phyloP scores from a whole-genome alignment of 2,888 invertebrate genomes.

The Aporophyla nigra region DNA sequence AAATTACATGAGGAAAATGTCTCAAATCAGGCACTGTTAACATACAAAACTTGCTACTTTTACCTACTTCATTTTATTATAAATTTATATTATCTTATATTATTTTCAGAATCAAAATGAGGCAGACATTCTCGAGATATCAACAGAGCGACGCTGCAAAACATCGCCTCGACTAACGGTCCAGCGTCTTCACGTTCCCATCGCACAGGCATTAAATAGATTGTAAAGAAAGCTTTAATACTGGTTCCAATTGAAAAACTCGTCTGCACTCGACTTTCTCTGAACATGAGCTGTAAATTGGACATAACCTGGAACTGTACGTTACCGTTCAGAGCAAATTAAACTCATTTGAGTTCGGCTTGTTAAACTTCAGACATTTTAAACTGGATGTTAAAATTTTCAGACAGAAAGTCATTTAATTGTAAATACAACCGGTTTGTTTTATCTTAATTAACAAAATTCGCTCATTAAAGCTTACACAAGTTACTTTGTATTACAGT shows the following conservation, averaged over 20 bases:
- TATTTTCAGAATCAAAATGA: constrained; percentile 8
- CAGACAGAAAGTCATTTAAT: constrained; percentile 34
- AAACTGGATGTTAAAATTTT: constrained; percentile 44
- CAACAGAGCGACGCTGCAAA: constrained; percentile 11
- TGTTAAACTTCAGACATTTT: constrained; percentile 51
- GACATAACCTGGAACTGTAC: constrained; percentile 52
- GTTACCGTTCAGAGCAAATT: constrained; percentile 64
- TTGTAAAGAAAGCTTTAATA: constrained; percentile 69
- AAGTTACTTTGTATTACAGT: constrained; percentile 39
- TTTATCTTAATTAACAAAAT: constrained; percentile 5
- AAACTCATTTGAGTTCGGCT: constrained; percentile 47
- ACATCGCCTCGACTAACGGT: constrained; percentile 57
- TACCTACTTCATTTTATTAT: not conserved
- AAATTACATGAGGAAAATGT: not conserved
- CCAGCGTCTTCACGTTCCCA: constrained; percentile 49
- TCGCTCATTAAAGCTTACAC: constrained; percentile 23
- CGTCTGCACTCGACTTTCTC: constrained; percentile 68
- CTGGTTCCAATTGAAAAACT: constrained; percentile 69
- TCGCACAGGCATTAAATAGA: constrained; percentile 66
- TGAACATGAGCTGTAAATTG: constrained; percentile 64
- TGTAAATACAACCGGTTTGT: constrained; percentile 16
- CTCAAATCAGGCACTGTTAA: not conserved
- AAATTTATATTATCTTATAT: not conserved
- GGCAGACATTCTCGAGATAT: constrained; percentile 9
- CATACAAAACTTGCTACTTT: not conserved